These are phyloP conservation scores for Eptesicus fuscus DNA, from an alignment of 2,113 vertebrate genomes.

Conservation along the genomic window DNA sequence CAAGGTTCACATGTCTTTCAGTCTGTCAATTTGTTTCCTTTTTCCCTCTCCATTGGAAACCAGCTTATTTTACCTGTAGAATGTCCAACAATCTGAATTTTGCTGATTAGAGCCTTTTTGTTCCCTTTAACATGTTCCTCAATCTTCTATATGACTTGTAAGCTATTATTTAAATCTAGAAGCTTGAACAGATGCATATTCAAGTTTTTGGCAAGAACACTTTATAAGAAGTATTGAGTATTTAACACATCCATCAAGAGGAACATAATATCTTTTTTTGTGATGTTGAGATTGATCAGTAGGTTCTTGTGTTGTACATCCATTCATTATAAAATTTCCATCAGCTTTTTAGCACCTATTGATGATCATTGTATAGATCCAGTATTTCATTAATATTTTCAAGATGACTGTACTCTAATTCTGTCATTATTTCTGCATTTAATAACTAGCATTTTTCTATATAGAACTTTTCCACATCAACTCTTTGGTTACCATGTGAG, in stretches of 20 bases:
- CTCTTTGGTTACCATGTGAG: background rate
- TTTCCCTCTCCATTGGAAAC: background rate
- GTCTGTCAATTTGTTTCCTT: background rate
- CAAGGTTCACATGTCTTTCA: background rate
- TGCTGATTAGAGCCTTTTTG: background rate
- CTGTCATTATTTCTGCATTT: conserved; percentile 13
- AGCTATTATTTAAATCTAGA: background rate
- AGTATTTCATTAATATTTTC: background rate
- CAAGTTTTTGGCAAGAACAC: background rate
- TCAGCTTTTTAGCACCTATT: background rate
- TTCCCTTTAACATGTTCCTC: background rate
- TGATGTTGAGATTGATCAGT: background rate
- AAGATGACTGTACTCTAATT: background rate
- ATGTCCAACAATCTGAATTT: background rate
- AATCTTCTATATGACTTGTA: background rate
- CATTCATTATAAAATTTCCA: background rate
- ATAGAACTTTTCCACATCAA: background rate
- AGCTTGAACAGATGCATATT: background rate
- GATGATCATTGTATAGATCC: background rate
- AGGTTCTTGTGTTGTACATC: background rate
- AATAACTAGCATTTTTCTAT: background rate
- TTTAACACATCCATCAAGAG: background rate
- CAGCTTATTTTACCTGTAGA: background rate
- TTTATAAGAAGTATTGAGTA: background rate
- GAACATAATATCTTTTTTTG: background rate